A percentile compares a stretch with the other conserved stretches of the same genome.
phyloP scores from a whole-genome alignment of 2,888 invertebrate species.

The Tetragnatha montana region DNA sequence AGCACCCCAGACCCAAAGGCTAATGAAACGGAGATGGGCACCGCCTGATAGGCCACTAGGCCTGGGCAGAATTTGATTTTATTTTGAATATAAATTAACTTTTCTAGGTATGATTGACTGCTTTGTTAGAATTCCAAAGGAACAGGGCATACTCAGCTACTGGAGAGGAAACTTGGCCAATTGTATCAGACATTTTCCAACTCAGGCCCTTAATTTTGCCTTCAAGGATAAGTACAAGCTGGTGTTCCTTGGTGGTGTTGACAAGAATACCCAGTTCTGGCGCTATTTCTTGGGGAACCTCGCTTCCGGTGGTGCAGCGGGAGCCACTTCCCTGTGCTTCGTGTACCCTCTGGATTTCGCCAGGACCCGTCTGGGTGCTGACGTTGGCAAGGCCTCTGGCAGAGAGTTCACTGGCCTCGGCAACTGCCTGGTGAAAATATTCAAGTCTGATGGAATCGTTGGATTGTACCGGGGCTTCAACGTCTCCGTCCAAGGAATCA shows the following conservation, averaged over 20 bases:
- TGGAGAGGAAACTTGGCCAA: conserved; percentile 97
- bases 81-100: too few species aligned
- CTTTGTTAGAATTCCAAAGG: conserved; percentile 88
- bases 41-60: too few species aligned
- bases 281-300: conserved; percentile 90
- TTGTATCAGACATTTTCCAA: conserved; percentile 95
- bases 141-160: conserved; percentile 88
- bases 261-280: conserved; percentile 93
- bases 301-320: conserved; percentile 94
- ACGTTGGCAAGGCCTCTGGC: conserved; percentile 86
- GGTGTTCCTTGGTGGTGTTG: conserved; percentile 88
- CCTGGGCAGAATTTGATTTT: too few species aligned
- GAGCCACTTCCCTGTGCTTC: conserved; percentile 94
- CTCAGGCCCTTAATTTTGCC: conserved; percentile 95
- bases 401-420: conserved; percentile 93
- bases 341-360: conserved; percentile 97
- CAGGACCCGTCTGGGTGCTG: conserved; percentile 90
- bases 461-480: conserved; percentile 96
- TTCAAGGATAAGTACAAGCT: conserved; percentile 96
- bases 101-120: conserved; percentile 89
- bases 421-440: conserved; percentile 89
- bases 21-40: too few species aligned
- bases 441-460: conserved; percentile 85
- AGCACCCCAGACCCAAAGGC: too few species aligned
- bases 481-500: conserved; percentile 96